Percentiles rank a stretch among this genome's conserved stretches.
Evolutionary conservation across 2,888 invertebrate genomes (phyloP).

Genomic region (Pseudococcus jackbeardsleyi): DNA sequence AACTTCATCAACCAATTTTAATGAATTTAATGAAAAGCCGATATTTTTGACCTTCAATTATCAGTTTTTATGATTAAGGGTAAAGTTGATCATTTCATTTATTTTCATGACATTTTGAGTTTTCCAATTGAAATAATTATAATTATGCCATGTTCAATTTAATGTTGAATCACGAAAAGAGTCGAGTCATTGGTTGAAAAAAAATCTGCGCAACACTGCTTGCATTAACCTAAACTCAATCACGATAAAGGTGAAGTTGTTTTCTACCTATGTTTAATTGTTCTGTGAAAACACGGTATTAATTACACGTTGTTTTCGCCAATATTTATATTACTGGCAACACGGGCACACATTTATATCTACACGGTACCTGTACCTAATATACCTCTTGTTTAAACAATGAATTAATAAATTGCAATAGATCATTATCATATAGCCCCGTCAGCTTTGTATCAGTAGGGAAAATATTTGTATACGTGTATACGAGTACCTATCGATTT

Average conservation of each 20-base stretch:
- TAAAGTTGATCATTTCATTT: no score
- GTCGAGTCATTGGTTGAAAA: no score
- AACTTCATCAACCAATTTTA: no score
- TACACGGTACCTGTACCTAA: no score
- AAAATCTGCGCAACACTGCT: no score
- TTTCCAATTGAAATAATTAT: no score
- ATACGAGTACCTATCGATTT: not conserved
- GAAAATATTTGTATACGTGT: not conserved
- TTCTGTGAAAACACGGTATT: constrained; percentile 20
- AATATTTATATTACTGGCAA: constrained; percentile 35
- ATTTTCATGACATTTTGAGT: no score
- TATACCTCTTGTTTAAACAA: not conserved
- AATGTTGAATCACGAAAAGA: no score
- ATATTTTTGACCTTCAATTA: no score
- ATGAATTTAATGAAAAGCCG: no score
- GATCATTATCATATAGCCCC: constrained; percentile 20
- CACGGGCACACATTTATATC: not conserved
- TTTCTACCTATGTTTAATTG: constrained; percentile 12
- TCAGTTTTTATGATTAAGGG: no score
- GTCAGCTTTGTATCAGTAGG: constrained; percentile 43
- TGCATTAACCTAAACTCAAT: not conserved
- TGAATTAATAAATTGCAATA: constrained; percentile 23
- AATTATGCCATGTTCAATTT: no score
- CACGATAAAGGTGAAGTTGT: not conserved
- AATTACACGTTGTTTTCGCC: constrained; percentile 41